These are phyloP conservation scores for Pelecanus crispus DNA, from an alignment of 2,113 vertebrate species.

Conservation along the genomic window DNA sequence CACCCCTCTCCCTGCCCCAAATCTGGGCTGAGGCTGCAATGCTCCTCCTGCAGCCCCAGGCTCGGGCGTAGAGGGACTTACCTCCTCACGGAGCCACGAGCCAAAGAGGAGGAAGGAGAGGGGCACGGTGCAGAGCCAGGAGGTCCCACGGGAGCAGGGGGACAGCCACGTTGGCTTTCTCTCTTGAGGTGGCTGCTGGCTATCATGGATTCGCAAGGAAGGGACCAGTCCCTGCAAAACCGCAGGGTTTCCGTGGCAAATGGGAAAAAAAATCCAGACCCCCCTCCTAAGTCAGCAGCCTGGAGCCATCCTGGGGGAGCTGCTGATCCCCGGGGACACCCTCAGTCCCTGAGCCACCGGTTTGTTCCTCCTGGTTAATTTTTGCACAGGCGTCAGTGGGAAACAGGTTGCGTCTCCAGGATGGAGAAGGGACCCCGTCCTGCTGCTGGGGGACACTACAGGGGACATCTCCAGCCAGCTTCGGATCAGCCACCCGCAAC, in stretches of 20 bases:
- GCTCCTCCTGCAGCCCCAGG: background rate
- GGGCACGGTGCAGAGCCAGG: background rate
- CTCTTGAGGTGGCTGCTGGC: no score
- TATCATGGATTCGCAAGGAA: background rate
- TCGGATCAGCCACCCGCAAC: background rate
- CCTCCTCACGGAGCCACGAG: background rate
- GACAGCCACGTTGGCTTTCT: background rate
- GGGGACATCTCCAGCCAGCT: background rate
- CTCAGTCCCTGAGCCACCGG: fast-evolving
- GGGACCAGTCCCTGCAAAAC: background rate
- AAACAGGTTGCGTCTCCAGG: background rate
- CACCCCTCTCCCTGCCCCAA: background rate
- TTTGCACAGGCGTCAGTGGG: background rate
- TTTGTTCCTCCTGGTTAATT: background rate
- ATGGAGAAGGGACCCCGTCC: background rate
- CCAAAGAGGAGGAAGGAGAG: background rate
- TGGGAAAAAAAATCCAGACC: background rate
- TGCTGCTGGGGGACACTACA: background rate
- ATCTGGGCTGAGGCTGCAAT: fast-evolving
- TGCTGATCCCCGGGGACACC: background rate
- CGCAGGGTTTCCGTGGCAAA: background rate
- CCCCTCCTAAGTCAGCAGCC: background rate
- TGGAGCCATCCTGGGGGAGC: background rate
- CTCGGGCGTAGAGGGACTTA: fast-evolving
- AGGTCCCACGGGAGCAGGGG: no score